Evolutionary conservation across 2,888 invertebrate species (phyloP), one percentile per base, ranked within the genome.

Genomic region (Parnassius apollo): DNA sequence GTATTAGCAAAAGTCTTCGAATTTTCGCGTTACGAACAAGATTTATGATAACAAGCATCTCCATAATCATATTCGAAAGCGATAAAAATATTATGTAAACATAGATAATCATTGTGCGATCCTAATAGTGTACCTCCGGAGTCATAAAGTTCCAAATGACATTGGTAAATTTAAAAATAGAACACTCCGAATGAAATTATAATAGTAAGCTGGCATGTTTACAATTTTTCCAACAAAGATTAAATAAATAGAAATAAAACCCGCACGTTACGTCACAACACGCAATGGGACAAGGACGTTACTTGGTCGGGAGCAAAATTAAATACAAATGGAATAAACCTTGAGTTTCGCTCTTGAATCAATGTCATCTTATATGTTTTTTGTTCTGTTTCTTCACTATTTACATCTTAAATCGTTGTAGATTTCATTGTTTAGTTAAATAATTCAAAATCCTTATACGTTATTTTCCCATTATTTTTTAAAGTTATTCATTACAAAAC

Each of bases 131-230:
- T 60, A 59, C 51, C 63, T 46, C 65, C 64, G 64, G 52, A 48
- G 62, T 71, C 65, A 70, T 74, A 68, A 74, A 71, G 61, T 67
- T 58, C 48, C 61, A 68, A 69, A 66, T 74, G 74, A 72, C 76
- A 75, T 75, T 76, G 75, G 61, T 42, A 52, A 48, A 64, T 65
- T 66, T 64, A 71, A 73, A 59, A 72, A 74, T 72, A 74, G 68
- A 64, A 57, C 68, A 68, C 70, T 71, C 67, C 69, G 66, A 65
- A 70, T 72, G 68, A 71, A 71, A 70, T 73, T 68, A 71, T 70
- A 68, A 65, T 66, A 67, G 62, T 66, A 68, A 68, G 68, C 71
- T 71, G 71, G 73, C 74, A 70, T 73, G 69, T 71, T 76, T 75
- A 73, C 73, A 72, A 72, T 73, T 74, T 63, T 68, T 56, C 50